Evolutionary conservation across 1,140 invertebrate genomes (phyloP).

Genomic region (Drosophila littoralis): DNA sequence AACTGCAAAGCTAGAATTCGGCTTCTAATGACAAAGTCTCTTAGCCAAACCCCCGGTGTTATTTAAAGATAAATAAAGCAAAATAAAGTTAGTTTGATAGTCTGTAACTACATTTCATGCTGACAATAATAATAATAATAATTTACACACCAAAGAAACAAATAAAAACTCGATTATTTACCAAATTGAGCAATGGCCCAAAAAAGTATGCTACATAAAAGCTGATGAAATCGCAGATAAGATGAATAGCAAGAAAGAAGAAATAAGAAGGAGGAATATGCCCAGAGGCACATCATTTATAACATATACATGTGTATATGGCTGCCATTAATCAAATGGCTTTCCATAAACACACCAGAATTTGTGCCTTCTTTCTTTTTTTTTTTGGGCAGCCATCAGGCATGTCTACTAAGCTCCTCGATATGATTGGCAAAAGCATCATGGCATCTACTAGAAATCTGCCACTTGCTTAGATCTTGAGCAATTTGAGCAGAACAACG

Average conservation of each 20-base stretch:
- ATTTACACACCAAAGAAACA: background rate
- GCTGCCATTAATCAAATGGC: constrained; percentile 46
- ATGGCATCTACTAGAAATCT: constrained; percentile 7
- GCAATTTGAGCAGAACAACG: constrained; percentile 2
- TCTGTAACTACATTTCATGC: too few species aligned
- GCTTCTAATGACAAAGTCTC: too few species aligned
- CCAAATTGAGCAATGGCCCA: constrained; percentile 6
- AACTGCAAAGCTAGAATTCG: too few species aligned
- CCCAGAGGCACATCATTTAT: constrained; percentile 2
- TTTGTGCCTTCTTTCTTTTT: background rate
- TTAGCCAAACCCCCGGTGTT: too few species aligned
- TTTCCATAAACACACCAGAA: constrained; percentile 25
- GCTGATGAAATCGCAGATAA: constrained; percentile 3
- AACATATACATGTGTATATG: constrained; percentile 2
- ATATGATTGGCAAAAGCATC: constrained; percentile 1
- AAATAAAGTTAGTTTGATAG: too few species aligned
- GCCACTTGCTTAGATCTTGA: constrained; percentile 19
- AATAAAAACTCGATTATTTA: background rate
- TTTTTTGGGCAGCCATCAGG: constrained; percentile 4
- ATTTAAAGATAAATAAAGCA: too few species aligned
- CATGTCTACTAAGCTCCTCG: background rate
- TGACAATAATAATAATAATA: too few species aligned
- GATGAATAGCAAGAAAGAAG: background rate
- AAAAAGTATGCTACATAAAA: constrained; percentile 30
- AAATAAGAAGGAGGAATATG: background rate